Conservation (phyloP, 2,113 vertebrate species). For the Taurulus bubalis region DNA sequence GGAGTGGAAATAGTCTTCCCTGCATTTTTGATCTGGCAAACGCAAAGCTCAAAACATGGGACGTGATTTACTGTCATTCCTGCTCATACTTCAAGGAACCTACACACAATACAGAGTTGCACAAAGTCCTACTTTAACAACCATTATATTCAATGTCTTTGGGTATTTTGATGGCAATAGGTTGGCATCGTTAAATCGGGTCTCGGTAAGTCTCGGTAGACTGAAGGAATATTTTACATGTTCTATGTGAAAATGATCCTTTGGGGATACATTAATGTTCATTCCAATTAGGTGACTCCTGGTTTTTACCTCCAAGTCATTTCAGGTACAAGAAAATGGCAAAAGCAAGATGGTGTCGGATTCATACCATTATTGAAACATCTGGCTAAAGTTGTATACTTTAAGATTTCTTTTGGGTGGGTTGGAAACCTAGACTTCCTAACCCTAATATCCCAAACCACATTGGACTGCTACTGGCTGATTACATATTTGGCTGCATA, state of each 20-base stretch:
- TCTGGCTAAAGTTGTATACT: not conserved
- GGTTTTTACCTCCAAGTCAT: not conserved
- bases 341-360: not conserved
- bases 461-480: not conserved
- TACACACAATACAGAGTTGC: not conserved
- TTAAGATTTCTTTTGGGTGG: not conserved
- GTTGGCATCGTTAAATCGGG: not conserved
- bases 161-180: not conserved
- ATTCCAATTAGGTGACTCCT: not conserved
- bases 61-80: conserved; percentile 15
- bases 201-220: not conserved
- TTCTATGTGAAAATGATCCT: not conserved
- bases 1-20: conserved; percentile 29
- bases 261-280: not conserved
- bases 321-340: not conserved
- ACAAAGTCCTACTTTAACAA: not conserved
- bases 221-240: not conserved
- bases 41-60: not conserved
- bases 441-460: not conserved
- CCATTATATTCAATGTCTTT: not conserved
- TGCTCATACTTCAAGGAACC: not conserved
- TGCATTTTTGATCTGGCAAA: conserved; percentile 32
- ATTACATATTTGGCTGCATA: not conserved
- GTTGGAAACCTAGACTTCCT: not conserved
- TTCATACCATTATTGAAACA: not conserved